These are phyloP conservation scores for Gadopsis marmoratus DNA, from an alignment of 2,797 vertebrate genomes.

Conservation along the genomic window DNA sequence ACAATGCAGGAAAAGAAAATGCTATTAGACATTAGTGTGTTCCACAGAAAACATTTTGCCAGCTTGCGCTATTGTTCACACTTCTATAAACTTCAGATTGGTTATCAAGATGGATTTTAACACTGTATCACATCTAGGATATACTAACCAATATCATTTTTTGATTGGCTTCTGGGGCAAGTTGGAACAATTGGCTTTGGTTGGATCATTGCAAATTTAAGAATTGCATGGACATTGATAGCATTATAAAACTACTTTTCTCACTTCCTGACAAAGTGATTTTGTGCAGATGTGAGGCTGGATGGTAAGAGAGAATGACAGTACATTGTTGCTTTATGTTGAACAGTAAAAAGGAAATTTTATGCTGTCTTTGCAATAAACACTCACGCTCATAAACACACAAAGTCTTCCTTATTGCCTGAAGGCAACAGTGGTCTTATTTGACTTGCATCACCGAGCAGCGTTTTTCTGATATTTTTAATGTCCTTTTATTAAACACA, in stretches of 20 bases:
- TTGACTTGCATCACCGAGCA: slow-evolving; percentile 1
- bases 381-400: slow-evolving; percentile 34
- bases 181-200: background rate
- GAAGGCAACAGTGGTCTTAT: slow-evolving; percentile 9
- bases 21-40: background rate
- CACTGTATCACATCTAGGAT: background rate
- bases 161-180: background rate
- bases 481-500: slow-evolving; percentile 49
- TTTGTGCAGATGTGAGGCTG: slow-evolving; percentile 21
- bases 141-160: background rate
- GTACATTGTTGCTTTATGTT: slow-evolving; percentile 13
- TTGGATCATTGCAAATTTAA: background rate
- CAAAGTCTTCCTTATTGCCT: slow-evolving; percentile 33
- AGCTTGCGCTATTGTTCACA: background rate
- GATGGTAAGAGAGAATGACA: background rate
- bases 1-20: slow-evolving; percentile 18
- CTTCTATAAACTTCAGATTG: background rate
- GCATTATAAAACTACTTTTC: background rate
- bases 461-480: slow-evolving; percentile 41
- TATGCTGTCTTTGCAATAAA: slow-evolving; percentile 35
- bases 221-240: no score
- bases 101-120: background rate
- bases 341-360: slow-evolving; percentile 24
- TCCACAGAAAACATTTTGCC: background rate
- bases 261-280: slow-evolving; percentile 8